These are phyloP conservation scores for Beris chalybata DNA, from an alignment of 2,888 invertebrate genomes.

Conservation along the genomic window DNA sequence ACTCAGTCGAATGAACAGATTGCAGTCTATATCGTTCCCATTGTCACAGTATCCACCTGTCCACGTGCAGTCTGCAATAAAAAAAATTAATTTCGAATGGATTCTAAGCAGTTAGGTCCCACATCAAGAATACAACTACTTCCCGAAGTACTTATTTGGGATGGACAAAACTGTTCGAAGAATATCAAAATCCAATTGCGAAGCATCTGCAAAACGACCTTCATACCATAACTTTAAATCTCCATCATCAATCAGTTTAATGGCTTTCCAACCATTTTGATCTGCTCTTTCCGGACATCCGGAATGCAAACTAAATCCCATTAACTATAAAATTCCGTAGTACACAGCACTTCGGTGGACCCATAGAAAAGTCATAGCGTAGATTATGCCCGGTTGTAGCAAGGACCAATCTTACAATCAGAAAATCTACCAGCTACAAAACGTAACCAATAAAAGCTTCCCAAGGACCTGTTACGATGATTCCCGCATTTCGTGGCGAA, in stretches of 20 bases:
- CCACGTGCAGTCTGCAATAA: no score
- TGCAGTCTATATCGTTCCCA: no score
- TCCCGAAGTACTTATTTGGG: no score
- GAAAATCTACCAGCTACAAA: slow-evolving; percentile 8
- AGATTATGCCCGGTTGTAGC: slow-evolving; percentile 16
- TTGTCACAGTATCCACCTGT: no score
- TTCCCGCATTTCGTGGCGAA: slow-evolving; percentile 10
- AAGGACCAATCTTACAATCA: slow-evolving; percentile 14
- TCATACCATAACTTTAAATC: slow-evolving; percentile 13
- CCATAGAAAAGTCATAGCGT: not conserved
- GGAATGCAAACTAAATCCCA: slow-evolving; percentile 27
- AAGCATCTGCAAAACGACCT: slow-evolving; percentile 13
- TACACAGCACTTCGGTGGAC: not conserved
- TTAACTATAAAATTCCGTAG: slow-evolving; percentile 21
- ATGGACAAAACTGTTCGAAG: not conserved
- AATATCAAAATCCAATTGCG: slow-evolving; percentile 17
- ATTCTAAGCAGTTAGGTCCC: no score
- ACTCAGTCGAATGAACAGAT: no score
- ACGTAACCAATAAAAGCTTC: slow-evolving; percentile 21
- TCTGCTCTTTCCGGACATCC: slow-evolving; percentile 26
- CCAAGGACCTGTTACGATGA: slow-evolving; percentile 17
- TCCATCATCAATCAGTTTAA: slow-evolving; percentile 28
- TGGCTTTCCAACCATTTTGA: slow-evolving; percentile 24
- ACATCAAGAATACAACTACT: no score
- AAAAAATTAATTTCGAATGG: no score